These are phyloP conservation scores for Setipinna tenuifilis DNA, from an alignment of 2,797 vertebrate genomes.

Conservation along the genomic window DNA sequence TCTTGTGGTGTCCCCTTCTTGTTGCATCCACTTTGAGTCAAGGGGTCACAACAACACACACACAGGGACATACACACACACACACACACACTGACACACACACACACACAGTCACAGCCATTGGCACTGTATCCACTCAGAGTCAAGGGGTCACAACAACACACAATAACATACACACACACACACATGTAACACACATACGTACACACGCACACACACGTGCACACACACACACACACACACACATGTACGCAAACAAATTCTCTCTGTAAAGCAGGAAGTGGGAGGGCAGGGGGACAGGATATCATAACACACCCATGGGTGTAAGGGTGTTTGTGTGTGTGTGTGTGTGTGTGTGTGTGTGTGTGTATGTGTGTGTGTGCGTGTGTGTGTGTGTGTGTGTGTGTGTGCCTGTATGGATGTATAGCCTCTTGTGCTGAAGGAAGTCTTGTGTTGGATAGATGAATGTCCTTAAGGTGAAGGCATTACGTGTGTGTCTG, in stretches of 20 bases:
- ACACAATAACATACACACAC: not conserved
- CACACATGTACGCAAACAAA: slow-evolving; percentile 7
- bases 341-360: not conserved
- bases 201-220: slow-evolving; percentile 41
- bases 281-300: not conserved
- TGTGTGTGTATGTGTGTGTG: not conserved
- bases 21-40: too few relatives aligned
- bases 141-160: too few relatives aligned
- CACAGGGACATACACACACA: too few relatives aligned
- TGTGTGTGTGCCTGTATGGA: not conserved
- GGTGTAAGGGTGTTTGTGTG: slow-evolving; percentile 1
- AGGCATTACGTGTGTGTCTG: too few relatives aligned
- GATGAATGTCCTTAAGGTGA: too few relatives aligned
- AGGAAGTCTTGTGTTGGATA: too few relatives aligned
- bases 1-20: too few relatives aligned
- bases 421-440: too few relatives aligned
- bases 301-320: not conserved
- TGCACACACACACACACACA: not conserved
- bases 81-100: too few relatives aligned
- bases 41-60: too few relatives aligned
- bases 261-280: not conserved
- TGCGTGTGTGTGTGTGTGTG: not conserved
- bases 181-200: slow-evolving; percentile 1
- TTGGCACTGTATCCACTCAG: too few relatives aligned
- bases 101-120: too few relatives aligned